Base-by-base conservation (phyloP, 2,888 invertebrate genomes). In the Platynereis dumerilii region DNA sequence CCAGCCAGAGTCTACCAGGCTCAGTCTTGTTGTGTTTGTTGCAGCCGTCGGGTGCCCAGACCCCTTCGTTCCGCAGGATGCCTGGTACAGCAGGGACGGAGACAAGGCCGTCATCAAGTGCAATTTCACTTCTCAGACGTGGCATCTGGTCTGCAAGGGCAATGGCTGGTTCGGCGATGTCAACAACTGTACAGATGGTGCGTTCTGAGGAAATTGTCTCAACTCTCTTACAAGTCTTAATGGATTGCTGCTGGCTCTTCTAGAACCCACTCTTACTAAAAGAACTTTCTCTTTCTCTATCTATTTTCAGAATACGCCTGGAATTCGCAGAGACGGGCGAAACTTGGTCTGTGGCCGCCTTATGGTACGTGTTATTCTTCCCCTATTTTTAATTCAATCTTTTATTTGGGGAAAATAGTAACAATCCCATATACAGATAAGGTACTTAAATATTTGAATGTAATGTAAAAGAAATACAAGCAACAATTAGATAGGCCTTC, bases 71-170 rank as follows among this genome's bases (percentile, higher is more conserved):
- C 61, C 61, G n/a, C 7, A 15, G 17, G 52, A 61, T 22, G 61
- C 61, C 12, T 61, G 61, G 61, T 53, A 34, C 54, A 61, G 39
- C 17, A 17, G 61, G 39, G 61, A 61, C 26, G 39, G 55, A 15
- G 61, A 61, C 20, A 61, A 61, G 42, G 61, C 61, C 15, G 55
- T 42, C 17, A 54, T 61, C 22, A 61, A 61, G 42, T 61, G 61
- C 28, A 61, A 61, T 42, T 54, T 54, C 39, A 54, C 61, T 12
- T 34, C 52, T 1, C 61, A 61, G 44, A 61, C 61, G 12, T 61
- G 61, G 61, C 61, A 61, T 29, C 54, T 61, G 24, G 61, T 61
- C 39, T 61, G 61, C 44, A 61, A 61, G 42, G 52, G 34, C n/a
- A 61, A 48, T 54, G 54, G 39, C 1, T 61, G 61, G 61, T 52